phyloP scores from a whole-genome alignment of 2,888 invertebrate species.

The Lathronympha strigana region DNA sequence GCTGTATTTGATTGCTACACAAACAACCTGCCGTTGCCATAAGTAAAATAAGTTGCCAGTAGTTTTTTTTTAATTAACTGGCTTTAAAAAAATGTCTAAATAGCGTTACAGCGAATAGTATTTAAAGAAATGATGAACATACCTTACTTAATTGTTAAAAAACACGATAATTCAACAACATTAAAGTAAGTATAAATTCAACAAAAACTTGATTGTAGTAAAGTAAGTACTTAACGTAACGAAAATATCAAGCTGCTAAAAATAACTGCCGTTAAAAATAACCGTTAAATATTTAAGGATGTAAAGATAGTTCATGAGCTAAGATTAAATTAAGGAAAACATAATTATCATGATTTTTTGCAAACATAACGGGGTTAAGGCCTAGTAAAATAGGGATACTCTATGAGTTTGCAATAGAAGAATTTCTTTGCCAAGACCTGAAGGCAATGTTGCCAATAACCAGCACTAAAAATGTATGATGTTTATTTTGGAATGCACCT shows the following conservation, averaged over 20 bases:
- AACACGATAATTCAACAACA: slow-evolving; percentile 69
- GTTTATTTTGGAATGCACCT: neutral
- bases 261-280: slow-evolving; percentile 46
- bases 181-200: slow-evolving; percentile 69
- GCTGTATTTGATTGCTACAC: neutral
- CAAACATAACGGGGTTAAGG: neutral
- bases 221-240: slow-evolving; percentile 47
- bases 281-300: slow-evolving; percentile 13
- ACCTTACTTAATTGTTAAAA: slow-evolving; percentile 46
- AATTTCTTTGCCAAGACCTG: neutral
- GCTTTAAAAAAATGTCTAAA: neutral
- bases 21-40: neutral
- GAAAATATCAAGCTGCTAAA: slow-evolving; percentile 48
- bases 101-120: neutral
- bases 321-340: neutral
- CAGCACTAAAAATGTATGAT: neutral
- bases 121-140: neutral
- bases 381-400: neutral
- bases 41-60: neutral
- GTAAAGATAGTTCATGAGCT: neutral
- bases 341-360: neutral
- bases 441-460: no score
- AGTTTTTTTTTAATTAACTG: neutral
- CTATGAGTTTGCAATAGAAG: neutral
- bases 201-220: slow-evolving; percentile 54